Evolutionary conservation across 2,888 invertebrate genomes (phyloP).

Genomic region (Lucinisca nassula): DNA sequence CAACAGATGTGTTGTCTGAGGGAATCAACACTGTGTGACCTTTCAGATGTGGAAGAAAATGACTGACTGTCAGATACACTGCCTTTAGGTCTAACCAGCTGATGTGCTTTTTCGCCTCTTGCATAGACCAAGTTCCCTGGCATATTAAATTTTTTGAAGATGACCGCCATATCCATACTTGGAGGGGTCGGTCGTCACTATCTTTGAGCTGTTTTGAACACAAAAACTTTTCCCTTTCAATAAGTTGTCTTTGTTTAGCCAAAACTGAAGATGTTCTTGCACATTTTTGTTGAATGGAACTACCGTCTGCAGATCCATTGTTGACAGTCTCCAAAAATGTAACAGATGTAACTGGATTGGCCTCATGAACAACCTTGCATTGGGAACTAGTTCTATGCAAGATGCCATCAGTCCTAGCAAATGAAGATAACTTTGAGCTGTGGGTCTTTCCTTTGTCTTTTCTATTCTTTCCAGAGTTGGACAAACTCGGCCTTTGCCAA

Average conservation of each 20-base stretch:
- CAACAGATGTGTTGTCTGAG: conserved; percentile 60
- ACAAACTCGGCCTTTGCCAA: not conserved
- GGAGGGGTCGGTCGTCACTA: conserved; percentile 51
- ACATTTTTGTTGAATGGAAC: conserved; percentile 29
- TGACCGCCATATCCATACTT: conserved; percentile 44
- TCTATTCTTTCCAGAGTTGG: conserved; percentile 7
- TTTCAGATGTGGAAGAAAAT: conserved; percentile 25
- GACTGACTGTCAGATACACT: conserved; percentile 10
- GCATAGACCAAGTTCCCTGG: conserved; percentile 28
- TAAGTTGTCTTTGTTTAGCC: conserved; percentile 13
- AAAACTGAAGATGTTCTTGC: conserved; percentile 6
- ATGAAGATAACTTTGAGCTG: conserved; percentile 29
- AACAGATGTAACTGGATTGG: too few relatives aligned
- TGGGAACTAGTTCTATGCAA: conserved; percentile 38
- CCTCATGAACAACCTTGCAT: conserved; percentile 38
- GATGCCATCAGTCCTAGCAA: conserved; percentile 40
- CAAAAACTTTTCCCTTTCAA: conserved; percentile 18
- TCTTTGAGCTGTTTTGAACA: not conserved
- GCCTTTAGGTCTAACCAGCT: conserved; percentile 42
- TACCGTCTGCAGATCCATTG: not conserved
- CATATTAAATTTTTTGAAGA: not conserved
- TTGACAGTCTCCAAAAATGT: conserved; percentile 27
- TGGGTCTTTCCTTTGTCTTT: not conserved
- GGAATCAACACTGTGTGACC: conserved; percentile 28
- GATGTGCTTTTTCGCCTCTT: conserved; percentile 29